Conservation (phyloP, 2,888 invertebrate species). For the Octonoba sinensis region DNA sequence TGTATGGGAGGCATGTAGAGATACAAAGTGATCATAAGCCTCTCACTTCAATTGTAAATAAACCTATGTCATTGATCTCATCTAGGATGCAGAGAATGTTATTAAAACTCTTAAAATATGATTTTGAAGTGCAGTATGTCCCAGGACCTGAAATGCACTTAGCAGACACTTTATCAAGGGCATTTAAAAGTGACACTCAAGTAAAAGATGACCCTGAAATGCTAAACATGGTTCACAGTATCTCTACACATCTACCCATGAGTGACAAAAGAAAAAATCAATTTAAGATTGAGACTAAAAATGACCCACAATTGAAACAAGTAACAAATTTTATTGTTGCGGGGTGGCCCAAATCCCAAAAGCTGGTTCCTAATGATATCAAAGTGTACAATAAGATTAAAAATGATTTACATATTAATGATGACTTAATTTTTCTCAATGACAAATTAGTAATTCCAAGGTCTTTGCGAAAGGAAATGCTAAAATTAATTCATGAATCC, state of each 20-base stretch:
- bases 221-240: not conserved
- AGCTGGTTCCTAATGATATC: no score
- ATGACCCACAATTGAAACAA: constrained; percentile 5
- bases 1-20: no score
- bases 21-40: constrained; percentile 20
- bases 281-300: constrained; percentile 1
- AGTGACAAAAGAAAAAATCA: constrained; percentile 9
- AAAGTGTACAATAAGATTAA: no score
- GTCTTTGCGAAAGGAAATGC: no score
- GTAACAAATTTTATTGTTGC: not conserved
- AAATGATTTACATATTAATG: no score
- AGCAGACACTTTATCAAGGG: constrained; percentile 9
- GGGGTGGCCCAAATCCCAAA: not conserved
- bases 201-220: not conserved
- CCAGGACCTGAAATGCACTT: constrained; percentile 15
- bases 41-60: constrained; percentile 6
- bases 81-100: not conserved
- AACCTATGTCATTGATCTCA: constrained; percentile 1
- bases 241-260: constrained; percentile 1
- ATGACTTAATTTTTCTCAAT: no score
- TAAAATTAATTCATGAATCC: no score
- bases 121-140: constrained; percentile 1
- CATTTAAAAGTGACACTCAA: no score
- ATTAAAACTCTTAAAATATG: constrained; percentile 22
- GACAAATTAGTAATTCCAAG: no score